Evolutionary conservation across 2,888 invertebrate genomes (phyloP).

Genomic region (Eumacrocentrus americanus): DNA sequence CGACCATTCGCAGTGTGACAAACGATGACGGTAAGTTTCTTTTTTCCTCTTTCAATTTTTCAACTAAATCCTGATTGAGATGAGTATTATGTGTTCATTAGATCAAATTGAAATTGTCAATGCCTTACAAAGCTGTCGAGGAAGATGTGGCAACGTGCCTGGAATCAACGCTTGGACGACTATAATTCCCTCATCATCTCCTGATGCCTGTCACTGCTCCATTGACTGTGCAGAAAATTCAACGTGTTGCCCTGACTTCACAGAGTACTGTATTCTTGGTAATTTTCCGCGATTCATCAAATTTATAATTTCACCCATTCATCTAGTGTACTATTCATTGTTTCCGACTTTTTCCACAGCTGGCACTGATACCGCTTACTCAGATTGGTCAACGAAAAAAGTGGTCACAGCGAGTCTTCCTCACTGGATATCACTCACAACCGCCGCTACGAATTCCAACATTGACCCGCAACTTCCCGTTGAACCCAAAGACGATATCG

Average conservation of each 20-base stretch:
- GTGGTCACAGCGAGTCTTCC: not conserved
- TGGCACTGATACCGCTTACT: conserved; percentile 21
- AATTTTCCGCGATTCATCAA: conserved; percentile 29
- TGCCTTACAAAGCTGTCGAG: conserved; percentile 52
- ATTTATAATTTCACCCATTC: not conserved
- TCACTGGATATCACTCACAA: not conserved
- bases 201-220: conserved; percentile 67
- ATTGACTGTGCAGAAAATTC: conserved; percentile 64
- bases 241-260: conserved; percentile 74
- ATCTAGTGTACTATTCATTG: not conserved
- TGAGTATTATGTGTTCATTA: too few relatives aligned
- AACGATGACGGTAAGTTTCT: conserved; percentile 45
- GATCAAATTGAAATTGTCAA: conserved; percentile 57
- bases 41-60: too few relatives aligned
- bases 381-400: conserved; percentile 3
- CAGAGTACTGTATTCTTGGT: conserved; percentile 66
- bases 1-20: conserved; percentile 33
- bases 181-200: conserved; percentile 29
- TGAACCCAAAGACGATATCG: conserved; percentile 49
- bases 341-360: conserved; percentile 21
- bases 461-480: conserved; percentile 34
- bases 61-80: too few relatives aligned
- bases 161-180: conserved; percentile 35
- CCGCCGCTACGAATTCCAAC: conserved; percentile 14
- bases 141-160: conserved; percentile 48